Percentiles rank a stretch among this genome's conserved stretches.
Conservation (phyloP, 2,888 invertebrate species). For the Aleiodes leptofemur region DNA sequence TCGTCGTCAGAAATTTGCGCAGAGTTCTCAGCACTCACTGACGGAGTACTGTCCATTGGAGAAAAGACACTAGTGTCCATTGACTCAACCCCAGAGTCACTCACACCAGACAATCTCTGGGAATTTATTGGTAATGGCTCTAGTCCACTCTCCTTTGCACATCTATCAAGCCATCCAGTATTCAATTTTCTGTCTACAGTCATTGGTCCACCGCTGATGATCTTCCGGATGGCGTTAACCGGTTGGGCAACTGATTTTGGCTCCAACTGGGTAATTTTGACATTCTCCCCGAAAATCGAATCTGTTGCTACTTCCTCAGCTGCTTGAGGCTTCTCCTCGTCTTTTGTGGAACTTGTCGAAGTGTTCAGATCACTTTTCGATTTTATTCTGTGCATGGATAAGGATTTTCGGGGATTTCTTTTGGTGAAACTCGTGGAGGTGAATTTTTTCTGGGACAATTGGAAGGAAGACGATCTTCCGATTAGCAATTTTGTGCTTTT, state of each 20-base stretch:
- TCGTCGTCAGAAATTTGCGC: slow-evolving; percentile 78
- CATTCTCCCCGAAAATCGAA: slow-evolving; percentile 57
- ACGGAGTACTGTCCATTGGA: slow-evolving; percentile 42
- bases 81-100: slow-evolving; percentile 70
- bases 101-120: slow-evolving; percentile 60
- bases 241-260: slow-evolving; percentile 59
- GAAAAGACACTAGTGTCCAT: slow-evolving; percentile 62
- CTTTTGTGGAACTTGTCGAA: neutral
- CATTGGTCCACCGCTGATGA: slow-evolving; percentile 60
- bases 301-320: slow-evolving; percentile 43
- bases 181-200: slow-evolving; percentile 74
- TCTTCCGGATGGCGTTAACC: slow-evolving; percentile 68
- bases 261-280: slow-evolving; percentile 63
- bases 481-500: slow-evolving; percentile 54
- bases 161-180: slow-evolving; percentile 79
- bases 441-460: slow-evolving; percentile 83
- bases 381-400: slow-evolving; percentile 71
- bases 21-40: neutral
- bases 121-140: slow-evolving; percentile 49
- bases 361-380: slow-evolving; percentile 61
- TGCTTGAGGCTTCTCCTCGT: slow-evolving; percentile 41
- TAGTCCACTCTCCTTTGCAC: slow-evolving; percentile 65
- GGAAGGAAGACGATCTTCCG: slow-evolving; percentile 74
- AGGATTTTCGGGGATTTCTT: slow-evolving; percentile 86
- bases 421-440: slow-evolving; percentile 82